Evolutionary conservation across 2,888 invertebrate species (phyloP), one percentile per base, ranked within the genome.

Genomic region (Ctena decussata): DNA sequence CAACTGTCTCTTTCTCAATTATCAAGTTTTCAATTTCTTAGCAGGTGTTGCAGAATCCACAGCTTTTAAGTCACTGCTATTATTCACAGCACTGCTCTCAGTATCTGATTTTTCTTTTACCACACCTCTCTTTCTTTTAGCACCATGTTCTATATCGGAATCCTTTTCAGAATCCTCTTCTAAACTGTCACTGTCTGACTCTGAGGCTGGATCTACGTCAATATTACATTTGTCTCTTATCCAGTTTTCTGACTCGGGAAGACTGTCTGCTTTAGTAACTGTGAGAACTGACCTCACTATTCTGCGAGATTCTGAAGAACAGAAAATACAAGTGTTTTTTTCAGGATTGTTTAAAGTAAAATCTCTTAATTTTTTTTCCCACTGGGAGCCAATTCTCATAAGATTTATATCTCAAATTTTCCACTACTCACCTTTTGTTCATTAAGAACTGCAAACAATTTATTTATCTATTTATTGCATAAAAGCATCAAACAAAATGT

Each of bases 211-310:
- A n/a, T 32, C 32, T 5, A 0, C 15, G 5, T 82, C 72, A 8
- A 77, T 44, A 30, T 46, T 57, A 57, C 76, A 76, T 30, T 82
- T 82, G 21, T 71, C 76, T 21, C 69, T 27, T 15, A 82, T 69
- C 72, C 41, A 21, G 32, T 27, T 37, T 32, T 39, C 65, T 37
- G 27, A 6, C 65, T 35, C 35, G 74, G 73, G 21, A 85, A 60
- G n/a, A 57, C 75, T 2, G 73, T 57, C n/a, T 73, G 65, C 65
- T 65, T 69, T 85, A 39, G 84, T 79, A 0, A 88, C 82, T 37
- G 81, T 80, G 46, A 79, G 53, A 8, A 82, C 82, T 6, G 82
- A 82, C 70, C 79, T 74, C 21, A 75, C 69, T 21, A 71, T 27
- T 41, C 72, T 65, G 21, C 85, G 69, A 24, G 78, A 60, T 32